Percentiles rank a stretch among this genome's conserved stretches.
These are phyloP conservation scores for Melanotaenia duboulayi DNA, from an alignment of 2,113 vertebrate species.

Conservation along the genomic window DNA sequence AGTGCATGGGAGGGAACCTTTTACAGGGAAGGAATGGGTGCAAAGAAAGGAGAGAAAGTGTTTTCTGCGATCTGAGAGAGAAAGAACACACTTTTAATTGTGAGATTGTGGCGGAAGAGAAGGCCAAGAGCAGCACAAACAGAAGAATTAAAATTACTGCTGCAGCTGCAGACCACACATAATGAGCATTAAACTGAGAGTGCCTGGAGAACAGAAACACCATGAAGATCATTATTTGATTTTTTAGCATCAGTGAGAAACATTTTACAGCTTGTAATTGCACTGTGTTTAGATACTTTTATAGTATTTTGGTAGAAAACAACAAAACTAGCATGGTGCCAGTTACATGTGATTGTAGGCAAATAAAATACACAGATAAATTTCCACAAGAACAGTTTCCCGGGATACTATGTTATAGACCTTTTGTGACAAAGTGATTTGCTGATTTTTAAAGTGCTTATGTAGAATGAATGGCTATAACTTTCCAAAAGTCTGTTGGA, in stretches of 20 bases:
- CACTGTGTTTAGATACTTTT: not conserved
- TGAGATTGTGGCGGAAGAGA: conserved; percentile 29
- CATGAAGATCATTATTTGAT: not conserved
- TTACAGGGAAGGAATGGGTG: conserved; percentile 32
- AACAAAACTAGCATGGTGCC: not conserved
- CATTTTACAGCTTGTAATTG: not conserved
- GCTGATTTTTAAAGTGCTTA: not conserved
- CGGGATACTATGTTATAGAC: conserved; percentile 7
- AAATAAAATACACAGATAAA: conserved; percentile 18
- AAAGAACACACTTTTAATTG: conserved; percentile 26
- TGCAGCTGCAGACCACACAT: conserved; percentile 50
- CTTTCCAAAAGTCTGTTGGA: not conserved
- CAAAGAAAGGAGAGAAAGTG: conserved; percentile 25
- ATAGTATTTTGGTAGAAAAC: not conserved
- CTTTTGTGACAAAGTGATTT: conserved; percentile 5
- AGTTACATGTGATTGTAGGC: conserved; percentile 9
- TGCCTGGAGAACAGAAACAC: conserved; percentile 5
- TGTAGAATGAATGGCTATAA: not conserved
- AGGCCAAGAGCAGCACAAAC: not conserved
- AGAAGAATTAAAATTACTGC: conserved; percentile 18
- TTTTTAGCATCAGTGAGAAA: not conserved
- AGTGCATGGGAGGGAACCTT: conserved; percentile 10
- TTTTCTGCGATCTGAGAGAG: conserved; percentile 24
- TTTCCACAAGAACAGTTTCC: not conserved
- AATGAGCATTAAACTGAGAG: conserved; percentile 15